Evolutionary conservation across 2,113 vertebrate genomes (phyloP), one percentile per base, ranked within the genome.

Genomic region (Himantopus leucocephalus): DNA sequence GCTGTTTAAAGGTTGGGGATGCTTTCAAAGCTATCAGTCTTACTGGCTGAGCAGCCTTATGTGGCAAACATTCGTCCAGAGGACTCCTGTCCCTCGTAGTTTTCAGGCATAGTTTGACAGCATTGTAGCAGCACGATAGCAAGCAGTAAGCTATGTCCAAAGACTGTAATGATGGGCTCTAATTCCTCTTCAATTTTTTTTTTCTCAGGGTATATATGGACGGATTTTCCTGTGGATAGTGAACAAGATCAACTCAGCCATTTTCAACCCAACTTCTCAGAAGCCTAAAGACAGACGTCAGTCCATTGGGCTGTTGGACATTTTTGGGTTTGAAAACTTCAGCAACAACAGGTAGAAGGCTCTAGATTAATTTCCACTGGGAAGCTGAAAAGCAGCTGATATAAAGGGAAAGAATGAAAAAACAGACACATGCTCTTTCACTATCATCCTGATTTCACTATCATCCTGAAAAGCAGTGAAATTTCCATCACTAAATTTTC

Each of bases 291-390:
- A 95, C 15, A 87, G 92, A 37, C 91, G 37, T 59, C 98, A 98
- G 55, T 98, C 99, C 30, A 99, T 99, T 12, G 99, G 99, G 47
- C 97, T 99, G 48, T 97, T 99, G 35, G 99, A 99, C 92, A 99
- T 99, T 98, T 99, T 99, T 93, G 99, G 99, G 43, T 99, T 99
- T 98, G 99, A 99, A 98, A 99, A 99, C 96, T 99, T 99, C 94
- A 97, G 84, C n/a, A 98, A 98, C 76, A 99, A 99, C 97, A 99
- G 99, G 99, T 99, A 97, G 60, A 91, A 90, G 62, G 32, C 32
- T 81, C 32, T 39, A 53, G 35, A 60, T 62, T 73, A 1, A 37
- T 47, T 84, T 85, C 12, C 62, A 78, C 35, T 27, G 12, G 50
- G 37, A 58, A 79, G 52, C 26, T 41, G 11, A 74, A 91, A 92